phyloP scores from a whole-genome alignment of 2,113 vertebrate species.

The Triplophysa dalaica region DNA sequence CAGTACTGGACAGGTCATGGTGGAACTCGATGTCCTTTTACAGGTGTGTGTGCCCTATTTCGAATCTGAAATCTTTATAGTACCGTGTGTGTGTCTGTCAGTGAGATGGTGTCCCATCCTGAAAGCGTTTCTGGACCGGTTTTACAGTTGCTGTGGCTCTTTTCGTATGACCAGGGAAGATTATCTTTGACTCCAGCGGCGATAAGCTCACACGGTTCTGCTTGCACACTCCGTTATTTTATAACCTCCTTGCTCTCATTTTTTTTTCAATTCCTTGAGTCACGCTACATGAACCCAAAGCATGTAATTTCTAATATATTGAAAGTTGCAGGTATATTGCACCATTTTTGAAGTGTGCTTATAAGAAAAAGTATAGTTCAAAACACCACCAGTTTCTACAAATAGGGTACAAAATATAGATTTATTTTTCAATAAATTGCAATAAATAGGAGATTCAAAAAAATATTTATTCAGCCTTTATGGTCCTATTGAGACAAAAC shows the following conservation, averaged over 20 bases:
- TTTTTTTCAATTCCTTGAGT: background rate
- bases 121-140: slow-evolving; percentile 14
- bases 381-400: background rate
- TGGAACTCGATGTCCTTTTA: slow-evolving; percentile 16
- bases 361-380: slow-evolving; percentile 6
- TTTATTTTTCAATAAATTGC: too few relatives aligned
- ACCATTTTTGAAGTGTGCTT: background rate
- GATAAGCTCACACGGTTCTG: slow-evolving; percentile 28
- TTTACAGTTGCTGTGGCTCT: slow-evolving; percentile 27
- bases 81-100: background rate
- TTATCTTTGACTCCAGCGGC: slow-evolving; percentile 23
- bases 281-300: background rate
- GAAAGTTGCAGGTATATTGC: slow-evolving; percentile 33
- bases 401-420: background rate
- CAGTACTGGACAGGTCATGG: slow-evolving; percentile 49
- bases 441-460: too few relatives aligned
- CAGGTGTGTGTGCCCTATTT: slow-evolving; percentile 1
- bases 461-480: too few relatives aligned
- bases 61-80: background rate
- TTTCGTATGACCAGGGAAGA: background rate
- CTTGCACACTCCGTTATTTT: slow-evolving; percentile 21
- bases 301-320: slow-evolving; percentile 30
- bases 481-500: too few relatives aligned
- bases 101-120: slow-evolving; percentile 21
- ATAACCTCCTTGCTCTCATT: background rate